Evolutionary conservation across 2,888 invertebrate species (phyloP), one percentile per base, ranked within the genome.

Genomic region (Ormyrus pomaceus): DNA sequence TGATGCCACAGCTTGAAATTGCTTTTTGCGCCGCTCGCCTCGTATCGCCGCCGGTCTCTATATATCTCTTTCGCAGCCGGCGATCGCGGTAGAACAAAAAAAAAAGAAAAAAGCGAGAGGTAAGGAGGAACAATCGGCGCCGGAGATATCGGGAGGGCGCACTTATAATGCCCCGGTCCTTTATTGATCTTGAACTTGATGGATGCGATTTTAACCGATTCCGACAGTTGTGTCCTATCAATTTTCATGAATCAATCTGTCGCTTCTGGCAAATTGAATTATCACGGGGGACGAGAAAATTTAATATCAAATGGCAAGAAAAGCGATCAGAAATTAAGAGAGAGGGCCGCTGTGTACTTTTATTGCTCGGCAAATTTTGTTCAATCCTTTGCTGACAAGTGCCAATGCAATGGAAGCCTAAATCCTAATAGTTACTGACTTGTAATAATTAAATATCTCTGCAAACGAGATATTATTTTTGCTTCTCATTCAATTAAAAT

Each of bases 141-240:
- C 9, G 13, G 5, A 51, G 34, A 11, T 48, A 11, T 68, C 19
- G 46, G 19, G 46, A 34, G n/a, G n/a, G n/a, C 50, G 13, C 61
- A 34, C 34, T 34, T 34, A 3, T 34, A 34, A 34, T 4, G 34
- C 34, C 34, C 4, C 34, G 34, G 51, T 10, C 46, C 6, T 58
- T 19, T 71, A 71, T 78, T 48, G 56, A 72, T 72, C 68, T 68
- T 68, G 48, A 78, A 68, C 73, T 73, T 71, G 78, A 78, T 58
- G 8, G 66, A 55, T 59, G 78, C 55, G 55, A 78, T 68, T 61
- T 62, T 55, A 56, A 55, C 72, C 51, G 56, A 72, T 77, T 77
- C 59, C 45, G 34, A 19, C 53, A n/a, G 34, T 55, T 48, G 48
- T 9, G 46, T 7, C 68, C 48, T 78, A 72, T 78, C 78, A 78